These are phyloP conservation scores for Ianthella basta DNA, from an alignment of 37 sponge, comb jelly and placozoan genomes.

Conservation along the genomic window DNA sequence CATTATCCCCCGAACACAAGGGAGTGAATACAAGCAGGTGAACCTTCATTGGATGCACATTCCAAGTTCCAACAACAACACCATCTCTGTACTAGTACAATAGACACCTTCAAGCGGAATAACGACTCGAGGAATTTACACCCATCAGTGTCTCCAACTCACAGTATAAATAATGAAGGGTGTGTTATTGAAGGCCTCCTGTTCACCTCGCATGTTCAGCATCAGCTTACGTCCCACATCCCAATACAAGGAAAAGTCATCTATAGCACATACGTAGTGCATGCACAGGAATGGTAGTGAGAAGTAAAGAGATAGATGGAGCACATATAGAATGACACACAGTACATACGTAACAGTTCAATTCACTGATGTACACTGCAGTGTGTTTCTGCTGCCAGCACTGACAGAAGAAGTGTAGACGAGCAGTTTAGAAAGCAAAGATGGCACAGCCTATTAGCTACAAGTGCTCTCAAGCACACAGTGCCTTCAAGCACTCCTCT, in stretches of 20 bases:
- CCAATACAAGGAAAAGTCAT: constrained; percentile 85
- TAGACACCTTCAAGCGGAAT: no score
- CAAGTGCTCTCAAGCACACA: no score
- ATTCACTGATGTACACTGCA: no score
- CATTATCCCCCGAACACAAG: no score
- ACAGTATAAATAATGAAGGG: constrained; percentile 82
- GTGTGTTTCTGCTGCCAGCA: neutral
- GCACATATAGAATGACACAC: no score
- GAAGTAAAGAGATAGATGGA: no score
- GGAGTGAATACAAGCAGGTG: neutral
- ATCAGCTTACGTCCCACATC: constrained; percentile 78
- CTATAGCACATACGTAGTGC: constrained; percentile 52
- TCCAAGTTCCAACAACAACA: neutral
- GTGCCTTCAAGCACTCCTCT: no score
- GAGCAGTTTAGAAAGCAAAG: neutral
- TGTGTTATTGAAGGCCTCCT: constrained; percentile 66
- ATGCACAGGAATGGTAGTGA: no score
- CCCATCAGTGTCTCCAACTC: neutral
- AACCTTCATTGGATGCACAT: neutral
- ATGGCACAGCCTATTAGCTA: neutral
- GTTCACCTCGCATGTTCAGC: constrained; percentile 57
- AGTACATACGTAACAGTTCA: no score
- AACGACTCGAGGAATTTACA: no score
- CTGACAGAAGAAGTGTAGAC: neutral
- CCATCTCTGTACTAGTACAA: neutral